A percentile compares a stretch with the other conserved stretches of the same genome.
Evolutionary conservation across 2,888 invertebrate genomes (phyloP).

Genomic region (Penaeus monodon): DNA sequence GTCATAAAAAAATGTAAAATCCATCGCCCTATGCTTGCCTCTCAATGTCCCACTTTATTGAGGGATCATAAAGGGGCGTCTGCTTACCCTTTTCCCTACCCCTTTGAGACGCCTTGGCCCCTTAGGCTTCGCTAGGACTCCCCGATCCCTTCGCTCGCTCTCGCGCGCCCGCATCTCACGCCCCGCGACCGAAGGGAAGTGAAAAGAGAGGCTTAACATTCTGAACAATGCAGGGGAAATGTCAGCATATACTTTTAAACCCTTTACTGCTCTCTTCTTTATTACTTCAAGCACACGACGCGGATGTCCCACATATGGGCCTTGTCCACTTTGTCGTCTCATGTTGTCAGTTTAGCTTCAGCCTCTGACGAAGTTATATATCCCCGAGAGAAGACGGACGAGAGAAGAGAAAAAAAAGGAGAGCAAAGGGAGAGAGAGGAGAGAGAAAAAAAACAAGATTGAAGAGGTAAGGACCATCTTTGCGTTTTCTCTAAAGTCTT

Average conservation of each 20-base stretch:
- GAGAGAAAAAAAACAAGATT: too few relatives aligned
- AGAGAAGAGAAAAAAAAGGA: too few relatives aligned
- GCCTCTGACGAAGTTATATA: slow-evolving; percentile 5
- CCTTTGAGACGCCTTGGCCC: slow-evolving; percentile 25
- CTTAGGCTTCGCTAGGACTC: too few relatives aligned
- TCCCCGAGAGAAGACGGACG: too few relatives aligned
- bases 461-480: too few relatives aligned
- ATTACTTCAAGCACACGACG: slow-evolving; percentile 45
- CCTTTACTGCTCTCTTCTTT: slow-evolving; percentile 53
- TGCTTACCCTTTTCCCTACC: slow-evolving; percentile 59
- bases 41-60: slow-evolving; percentile 45
- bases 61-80: slow-evolving; percentile 52
- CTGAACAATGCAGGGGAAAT: not conserved
- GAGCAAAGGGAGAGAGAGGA: too few relatives aligned
- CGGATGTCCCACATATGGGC: slow-evolving; percentile 30
- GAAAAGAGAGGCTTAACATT: not conserved
- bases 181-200: not conserved
- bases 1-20: slow-evolving; percentile 45
- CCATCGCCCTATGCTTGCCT: slow-evolving; percentile 41
- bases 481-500: too few relatives aligned
- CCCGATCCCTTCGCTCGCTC: too few relatives aligned
- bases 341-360: slow-evolving; percentile 29
- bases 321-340: slow-evolving; percentile 7
- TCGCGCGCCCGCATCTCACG: slow-evolving; percentile 11
- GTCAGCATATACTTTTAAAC: slow-evolving; percentile 47